A percentile compares a stretch with the other conserved stretches of the same genome.
phyloP scores from a whole-genome alignment of 2,797 vertebrate genomes.

The Xenops minutus region DNA sequence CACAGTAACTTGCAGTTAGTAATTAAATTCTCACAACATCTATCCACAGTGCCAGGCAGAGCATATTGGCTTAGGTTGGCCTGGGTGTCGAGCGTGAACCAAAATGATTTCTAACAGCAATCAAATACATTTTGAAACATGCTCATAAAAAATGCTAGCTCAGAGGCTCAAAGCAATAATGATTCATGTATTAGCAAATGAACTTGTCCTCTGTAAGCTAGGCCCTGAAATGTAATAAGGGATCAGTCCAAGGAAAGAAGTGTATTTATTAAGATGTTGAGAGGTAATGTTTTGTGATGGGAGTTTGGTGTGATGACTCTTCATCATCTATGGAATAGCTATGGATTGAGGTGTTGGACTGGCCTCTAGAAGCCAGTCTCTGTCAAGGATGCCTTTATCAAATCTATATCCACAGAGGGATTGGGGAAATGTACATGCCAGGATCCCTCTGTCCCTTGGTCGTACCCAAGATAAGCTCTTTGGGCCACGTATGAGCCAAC shows the following conservation, averaged over 20 bases:
- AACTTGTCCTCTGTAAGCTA: constrained; percentile 47
- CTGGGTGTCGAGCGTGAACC: constrained; percentile 46
- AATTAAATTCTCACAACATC: constrained; percentile 70
- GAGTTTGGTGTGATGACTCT: neutral
- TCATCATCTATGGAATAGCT: neutral
- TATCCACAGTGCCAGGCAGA: constrained; percentile 57
- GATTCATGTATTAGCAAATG: constrained; percentile 67
- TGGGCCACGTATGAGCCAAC: fast-evolving
- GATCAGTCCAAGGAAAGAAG: neutral
- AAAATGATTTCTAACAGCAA: constrained; percentile 69
- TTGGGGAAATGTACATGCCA: neutral
- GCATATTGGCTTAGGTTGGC: constrained; percentile 62
- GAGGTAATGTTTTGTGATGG: neutral
- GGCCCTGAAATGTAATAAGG: neutral
- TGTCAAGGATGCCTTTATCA: neutral
- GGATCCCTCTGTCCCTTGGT: neutral
- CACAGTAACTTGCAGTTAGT: constrained; percentile 55
- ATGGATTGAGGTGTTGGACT: neutral
- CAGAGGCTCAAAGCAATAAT: constrained; percentile 64
- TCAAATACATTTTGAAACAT: constrained; percentile 60
- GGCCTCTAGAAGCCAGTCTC: neutral
- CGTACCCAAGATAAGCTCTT: neutral
- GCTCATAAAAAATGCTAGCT: constrained; percentile 54
- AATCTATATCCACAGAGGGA: neutral
- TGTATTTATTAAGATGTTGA: neutral